Evolutionary conservation across 2,888 invertebrate genomes (phyloP).

Genomic region (Hipparchia sbordonii): DNA sequence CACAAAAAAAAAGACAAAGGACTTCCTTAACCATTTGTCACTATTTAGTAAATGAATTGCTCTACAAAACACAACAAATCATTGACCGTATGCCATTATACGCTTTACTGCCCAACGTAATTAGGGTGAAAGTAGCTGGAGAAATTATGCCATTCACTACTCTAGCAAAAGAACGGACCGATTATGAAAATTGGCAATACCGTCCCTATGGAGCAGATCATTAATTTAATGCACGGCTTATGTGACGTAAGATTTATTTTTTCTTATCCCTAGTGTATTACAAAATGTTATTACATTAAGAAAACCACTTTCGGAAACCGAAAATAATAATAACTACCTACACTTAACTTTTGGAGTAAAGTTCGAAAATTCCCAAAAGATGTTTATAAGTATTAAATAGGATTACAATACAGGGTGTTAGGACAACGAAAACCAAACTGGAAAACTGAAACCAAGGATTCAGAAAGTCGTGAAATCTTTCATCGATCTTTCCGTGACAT

Average conservation of each 20-base stretch:
- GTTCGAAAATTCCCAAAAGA: constrained; percentile 15
- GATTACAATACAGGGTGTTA: too few species aligned
- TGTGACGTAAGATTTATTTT: constrained; percentile 28
- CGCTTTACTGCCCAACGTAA: constrained; percentile 56
- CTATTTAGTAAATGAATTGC: constrained; percentile 6
- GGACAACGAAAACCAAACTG: too few species aligned
- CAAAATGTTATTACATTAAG: constrained; percentile 22
- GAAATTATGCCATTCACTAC: constrained; percentile 8
- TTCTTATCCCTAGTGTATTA: constrained; percentile 17
- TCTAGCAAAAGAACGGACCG: constrained; percentile 12
- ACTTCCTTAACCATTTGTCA: constrained; percentile 16
- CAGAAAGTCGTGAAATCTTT: too few species aligned
- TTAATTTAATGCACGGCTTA: constrained; percentile 50
- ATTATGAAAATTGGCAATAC: constrained; percentile 36
- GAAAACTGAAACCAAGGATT: too few species aligned
- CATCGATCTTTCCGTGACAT: too few species aligned
- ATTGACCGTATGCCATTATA: constrained; percentile 50
- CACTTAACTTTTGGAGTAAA: constrained; percentile 9
- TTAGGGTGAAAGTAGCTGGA: constrained; percentile 61
- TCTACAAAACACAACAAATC: constrained; percentile 20
- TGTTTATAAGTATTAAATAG: neutral
- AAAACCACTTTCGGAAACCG: neutral
- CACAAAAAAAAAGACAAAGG: constrained; percentile 6
- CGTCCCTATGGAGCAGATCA: constrained; percentile 46
- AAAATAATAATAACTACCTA: neutral